These are phyloP conservation scores for Actenoides lindsayi DNA, from an alignment of 2,113 vertebrate species.

Conservation along the genomic window DNA sequence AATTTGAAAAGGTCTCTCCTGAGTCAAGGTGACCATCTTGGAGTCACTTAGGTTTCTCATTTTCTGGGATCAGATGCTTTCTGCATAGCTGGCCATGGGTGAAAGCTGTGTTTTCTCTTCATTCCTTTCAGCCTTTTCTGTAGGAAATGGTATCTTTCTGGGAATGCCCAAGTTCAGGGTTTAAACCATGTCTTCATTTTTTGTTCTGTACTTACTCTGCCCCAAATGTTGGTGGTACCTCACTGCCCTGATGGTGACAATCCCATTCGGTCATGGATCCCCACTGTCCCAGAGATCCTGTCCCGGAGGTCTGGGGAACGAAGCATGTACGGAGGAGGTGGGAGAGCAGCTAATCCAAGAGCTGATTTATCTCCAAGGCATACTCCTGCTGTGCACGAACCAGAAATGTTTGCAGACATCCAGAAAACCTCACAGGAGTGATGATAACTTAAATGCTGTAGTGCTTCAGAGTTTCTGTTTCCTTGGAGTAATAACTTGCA, in stretches of 20 bases:
- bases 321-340: not conserved
- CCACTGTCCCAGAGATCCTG: not conserved
- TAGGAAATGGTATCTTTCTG: not conserved
- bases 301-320: not conserved
- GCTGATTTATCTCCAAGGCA: not conserved
- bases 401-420: not conserved
- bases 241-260: rapidly evolving
- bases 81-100: not conserved
- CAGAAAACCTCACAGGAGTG: not conserved
- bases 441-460: rapidly evolving
- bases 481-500: not conserved
- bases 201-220: not conserved
- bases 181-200: not conserved
- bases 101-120: not conserved
- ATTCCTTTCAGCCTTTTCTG: not conserved
- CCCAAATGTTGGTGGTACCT: not conserved
- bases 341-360: not conserved
- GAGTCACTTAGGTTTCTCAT: not conserved
- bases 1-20: not conserved
- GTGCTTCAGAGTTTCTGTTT: not conserved
- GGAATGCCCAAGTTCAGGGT: not conserved
- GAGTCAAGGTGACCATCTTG: not conserved
- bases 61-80: not conserved
- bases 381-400: not conserved
- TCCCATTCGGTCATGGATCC: not conserved